Evolutionary conservation across 53 echinoderm and acorn worm genomes (phyloP).

Genomic region (Echinometra lucunter): DNA sequence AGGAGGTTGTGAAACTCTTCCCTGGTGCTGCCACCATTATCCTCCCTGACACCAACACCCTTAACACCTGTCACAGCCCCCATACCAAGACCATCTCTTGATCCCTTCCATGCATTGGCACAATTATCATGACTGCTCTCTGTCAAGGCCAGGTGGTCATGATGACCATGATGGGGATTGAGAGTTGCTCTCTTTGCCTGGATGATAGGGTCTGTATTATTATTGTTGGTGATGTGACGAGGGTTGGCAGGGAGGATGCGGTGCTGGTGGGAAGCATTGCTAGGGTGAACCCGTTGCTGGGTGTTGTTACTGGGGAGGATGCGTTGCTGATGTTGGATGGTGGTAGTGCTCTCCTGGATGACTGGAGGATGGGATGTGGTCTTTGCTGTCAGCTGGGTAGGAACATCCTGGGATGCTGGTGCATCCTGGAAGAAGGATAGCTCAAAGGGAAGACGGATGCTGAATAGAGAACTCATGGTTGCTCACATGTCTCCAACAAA

Average conservation of each 20-base stretch:
- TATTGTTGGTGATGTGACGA: neutral
- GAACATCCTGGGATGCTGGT: conserved; percentile 20
- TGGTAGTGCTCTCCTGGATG: conserved; percentile 56
- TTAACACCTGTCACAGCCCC: neutral
- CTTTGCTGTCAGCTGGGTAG: neutral
- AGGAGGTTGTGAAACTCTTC: conserved; percentile 66
- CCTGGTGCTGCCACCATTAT: neutral
- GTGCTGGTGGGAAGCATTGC: neutral
- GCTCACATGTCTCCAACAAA: neutral
- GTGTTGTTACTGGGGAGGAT: too few relatives aligned
- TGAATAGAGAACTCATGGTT: conserved; percentile 58
- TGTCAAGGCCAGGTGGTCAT: conserved; percentile 40
- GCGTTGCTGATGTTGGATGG: conserved; percentile 50
- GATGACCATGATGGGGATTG: neutral
- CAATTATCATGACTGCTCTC: conserved; percentile 55
- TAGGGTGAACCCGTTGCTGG: conserved; percentile 11
- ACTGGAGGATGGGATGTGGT: conserved; percentile 33
- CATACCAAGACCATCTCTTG: conserved; percentile 2
- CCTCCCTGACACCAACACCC: neutral
- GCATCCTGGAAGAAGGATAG: conserved; percentile 67
- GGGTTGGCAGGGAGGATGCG: conserved; percentile 28
- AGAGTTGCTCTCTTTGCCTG: neutral
- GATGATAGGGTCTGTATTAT: conserved; percentile 1
- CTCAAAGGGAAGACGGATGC: conserved; percentile 66
- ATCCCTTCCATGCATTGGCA: conserved; percentile 45